Evolutionary conservation across 2,888 invertebrate genomes (phyloP), one percentile per base, ranked within the genome.

Genomic region (Stramonita haemastoma): DNA sequence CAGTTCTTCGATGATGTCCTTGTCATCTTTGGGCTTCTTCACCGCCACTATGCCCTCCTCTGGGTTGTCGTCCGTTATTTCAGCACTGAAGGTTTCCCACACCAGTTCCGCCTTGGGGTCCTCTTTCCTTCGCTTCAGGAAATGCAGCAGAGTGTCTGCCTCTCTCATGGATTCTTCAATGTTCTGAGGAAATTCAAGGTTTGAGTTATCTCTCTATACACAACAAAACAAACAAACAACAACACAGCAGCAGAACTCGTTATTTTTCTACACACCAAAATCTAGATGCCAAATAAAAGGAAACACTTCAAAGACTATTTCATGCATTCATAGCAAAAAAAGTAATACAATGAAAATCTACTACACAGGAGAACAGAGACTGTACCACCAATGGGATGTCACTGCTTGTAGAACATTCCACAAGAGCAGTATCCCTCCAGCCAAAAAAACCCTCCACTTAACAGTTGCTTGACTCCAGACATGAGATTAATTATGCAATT

Each of bases 1-100:
- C 86, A 96, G 91, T 89, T 95, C 95, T 88, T 95, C 94, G 8
- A 95, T 93, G 29, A 94, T 89, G n/a, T 87, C 90, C 88, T 94
- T 93, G 81, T 95, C 94, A 81, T 94, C 93, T 90, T 94, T 95
- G 6, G 94, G 94, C 60, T 89, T 87, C 88, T 93, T 94, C 32
- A 88, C 85, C 22, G 66, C 89, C 29, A 57, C 88, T 22, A 34
- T 34, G 77, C 46, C 87, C 13, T 57, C 73, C 29, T 36, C n/a
- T 19, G 79, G 13, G 1, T 32, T 5, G 17, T 79, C 79, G 34
- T 22, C 87, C 0, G 57, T 87, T n/a, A 46, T 29, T 11, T 34
- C 29, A 0, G 77, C n/a, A 73, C 46, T 66, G 15, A 8, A 29
- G 26, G n/a, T n/a, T 6, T 66, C 60, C 29, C 86, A 46, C 15